Evolutionary conservation across 2,113 vertebrate genomes (phyloP).

Genomic region (Nycticebus coucang): DNA sequence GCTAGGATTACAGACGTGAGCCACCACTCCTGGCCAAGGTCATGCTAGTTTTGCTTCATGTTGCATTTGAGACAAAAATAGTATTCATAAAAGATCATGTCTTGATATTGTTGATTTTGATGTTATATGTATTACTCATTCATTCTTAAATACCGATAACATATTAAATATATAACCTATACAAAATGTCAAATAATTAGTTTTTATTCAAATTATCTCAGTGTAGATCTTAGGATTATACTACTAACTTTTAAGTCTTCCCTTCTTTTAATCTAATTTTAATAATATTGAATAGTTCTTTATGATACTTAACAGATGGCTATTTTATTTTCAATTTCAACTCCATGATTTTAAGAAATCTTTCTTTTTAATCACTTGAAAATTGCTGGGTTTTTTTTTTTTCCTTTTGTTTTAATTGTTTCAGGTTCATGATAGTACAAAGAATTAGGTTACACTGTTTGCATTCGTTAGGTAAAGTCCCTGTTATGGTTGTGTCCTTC

Average conservation of each 20-base stretch:
- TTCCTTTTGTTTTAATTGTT: too few relatives aligned
- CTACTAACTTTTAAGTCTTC: background rate
- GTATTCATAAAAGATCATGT: background rate
- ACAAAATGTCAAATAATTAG: background rate
- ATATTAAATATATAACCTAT: background rate
- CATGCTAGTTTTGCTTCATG: background rate
- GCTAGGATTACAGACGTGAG: too few relatives aligned
- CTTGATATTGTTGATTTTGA: background rate
- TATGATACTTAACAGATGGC: background rate
- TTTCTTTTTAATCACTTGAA: background rate
- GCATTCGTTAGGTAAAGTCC: too few relatives aligned
- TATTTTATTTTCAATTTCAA: slow-evolving; percentile 18
- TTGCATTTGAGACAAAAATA: background rate
- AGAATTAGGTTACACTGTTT: too few relatives aligned
- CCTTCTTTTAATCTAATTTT: background rate
- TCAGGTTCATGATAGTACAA: too few relatives aligned
- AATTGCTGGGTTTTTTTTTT: too few relatives aligned
- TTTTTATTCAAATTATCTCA: slow-evolving; percentile 7
- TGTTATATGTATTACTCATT: background rate
- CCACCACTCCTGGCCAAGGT: background rate
- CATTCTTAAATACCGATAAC: background rate
- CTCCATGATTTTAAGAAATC: background rate
- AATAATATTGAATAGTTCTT: background rate
- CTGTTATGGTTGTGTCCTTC: too few relatives aligned
- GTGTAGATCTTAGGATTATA: background rate